Conservation (phyloP, 2,888 invertebrate genomes). For the Cyclophora albipunctata region DNA sequence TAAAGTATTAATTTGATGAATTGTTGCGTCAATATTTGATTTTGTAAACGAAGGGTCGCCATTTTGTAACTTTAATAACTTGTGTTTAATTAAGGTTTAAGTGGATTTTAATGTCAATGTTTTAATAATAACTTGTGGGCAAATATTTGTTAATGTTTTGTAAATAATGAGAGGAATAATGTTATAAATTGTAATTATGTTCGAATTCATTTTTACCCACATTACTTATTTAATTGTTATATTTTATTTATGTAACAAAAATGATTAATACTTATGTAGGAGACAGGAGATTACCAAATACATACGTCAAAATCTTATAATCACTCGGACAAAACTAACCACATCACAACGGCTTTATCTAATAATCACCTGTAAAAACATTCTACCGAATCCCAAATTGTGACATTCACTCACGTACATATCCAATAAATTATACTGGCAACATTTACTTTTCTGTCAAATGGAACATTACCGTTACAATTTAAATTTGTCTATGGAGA, state of each 20-base stretch:
- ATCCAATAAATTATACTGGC: slow-evolving; percentile 17
- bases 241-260: too few species aligned
- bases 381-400: slow-evolving; percentile 10
- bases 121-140: background rate
- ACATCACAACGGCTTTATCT: too few species aligned
- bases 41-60: slow-evolving; percentile 10
- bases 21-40: slow-evolving; percentile 51
- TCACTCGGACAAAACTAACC: too few species aligned
- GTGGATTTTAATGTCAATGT: background rate
- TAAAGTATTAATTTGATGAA: slow-evolving; percentile 60
- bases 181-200: too few species aligned
- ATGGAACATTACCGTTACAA: slow-evolving; percentile 18
- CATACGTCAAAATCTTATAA: too few species aligned
- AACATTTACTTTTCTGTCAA: slow-evolving; percentile 23
- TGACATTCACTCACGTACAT: slow-evolving; percentile 30
- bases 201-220: too few species aligned
- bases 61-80: slow-evolving; percentile 1
- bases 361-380: slow-evolving; percentile 43
- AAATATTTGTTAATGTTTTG: background rate
- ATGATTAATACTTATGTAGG: too few species aligned
- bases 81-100: slow-evolving; percentile 5
- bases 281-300: too few species aligned
- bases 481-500: slow-evolving; percentile 13
- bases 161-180: background rate
- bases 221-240: too few species aligned